These are phyloP conservation scores for Gallinago paraguaiae DNA, from an alignment of 2,113 vertebrate genomes.

Conservation along the genomic window DNA sequence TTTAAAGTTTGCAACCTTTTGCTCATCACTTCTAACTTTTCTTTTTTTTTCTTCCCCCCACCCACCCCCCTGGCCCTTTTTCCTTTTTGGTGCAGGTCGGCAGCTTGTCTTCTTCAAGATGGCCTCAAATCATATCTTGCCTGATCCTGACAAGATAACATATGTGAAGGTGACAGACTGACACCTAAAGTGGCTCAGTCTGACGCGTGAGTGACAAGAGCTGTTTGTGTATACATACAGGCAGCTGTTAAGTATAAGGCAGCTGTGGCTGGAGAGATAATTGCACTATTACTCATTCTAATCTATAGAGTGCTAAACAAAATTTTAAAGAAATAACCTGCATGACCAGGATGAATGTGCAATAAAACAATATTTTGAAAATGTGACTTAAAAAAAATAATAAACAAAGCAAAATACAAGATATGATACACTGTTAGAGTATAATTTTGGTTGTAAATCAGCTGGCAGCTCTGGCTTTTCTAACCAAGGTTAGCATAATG, in stretches of 20 bases:
- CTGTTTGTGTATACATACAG: slow-evolving; percentile 58
- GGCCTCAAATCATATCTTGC: slow-evolving; percentile 75
- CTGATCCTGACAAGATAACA: slow-evolving; percentile 77
- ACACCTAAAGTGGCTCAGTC: slow-evolving; percentile 26
- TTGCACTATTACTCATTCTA: slow-evolving; percentile 70
- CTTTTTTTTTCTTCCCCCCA: not conserved
- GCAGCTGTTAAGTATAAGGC: slow-evolving; percentile 32
- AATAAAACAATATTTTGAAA: slow-evolving; percentile 77
- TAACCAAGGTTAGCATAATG: not conserved
- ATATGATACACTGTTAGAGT: slow-evolving; percentile 63
- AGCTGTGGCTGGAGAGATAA: slow-evolving; percentile 17
- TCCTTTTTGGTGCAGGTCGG: slow-evolving; percentile 74
- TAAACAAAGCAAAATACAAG: slow-evolving; percentile 19
- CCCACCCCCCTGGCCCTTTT: not conserved
- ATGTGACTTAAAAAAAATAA: slow-evolving; percentile 68
- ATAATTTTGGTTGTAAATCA: slow-evolving; percentile 47
- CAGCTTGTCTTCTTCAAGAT: slow-evolving; percentile 89
- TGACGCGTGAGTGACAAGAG: not conserved
- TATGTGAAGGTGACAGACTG: slow-evolving; percentile 79
- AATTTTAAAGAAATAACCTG: slow-evolving; percentile 64
- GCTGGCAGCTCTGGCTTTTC: slow-evolving; percentile 49
- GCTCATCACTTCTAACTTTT: not conserved
- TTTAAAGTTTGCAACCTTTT: not conserved
- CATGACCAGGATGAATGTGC: slow-evolving; percentile 81
- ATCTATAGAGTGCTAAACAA: slow-evolving; percentile 68